Evolutionary conservation across 2,113 vertebrate genomes (phyloP).

Genomic region (Aspiorhynchus laticeps): DNA sequence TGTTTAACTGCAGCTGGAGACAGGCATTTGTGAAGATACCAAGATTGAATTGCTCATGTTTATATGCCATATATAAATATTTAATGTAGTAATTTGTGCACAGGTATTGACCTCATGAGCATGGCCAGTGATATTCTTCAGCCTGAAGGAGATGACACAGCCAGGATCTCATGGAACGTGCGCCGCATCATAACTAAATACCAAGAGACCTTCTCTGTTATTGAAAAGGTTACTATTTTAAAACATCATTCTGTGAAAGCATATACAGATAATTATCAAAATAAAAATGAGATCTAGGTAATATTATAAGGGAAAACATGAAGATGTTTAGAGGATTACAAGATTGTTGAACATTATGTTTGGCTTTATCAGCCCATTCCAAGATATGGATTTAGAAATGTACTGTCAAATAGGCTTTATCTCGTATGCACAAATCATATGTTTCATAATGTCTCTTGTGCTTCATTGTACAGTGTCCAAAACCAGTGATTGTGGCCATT

Average conservation of each 20-base stretch:
- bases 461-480: constrained; percentile 79
- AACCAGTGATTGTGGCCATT: constrained; percentile 84
- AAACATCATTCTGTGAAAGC: neutral
- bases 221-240: constrained; percentile 80
- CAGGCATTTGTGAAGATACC: no score
- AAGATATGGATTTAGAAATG: no score
- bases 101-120: constrained; percentile 85
- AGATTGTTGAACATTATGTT: neutral
- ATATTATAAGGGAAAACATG: neutral
- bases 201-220: constrained; percentile 85
- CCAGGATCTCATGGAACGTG: constrained; percentile 81
- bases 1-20: no score
- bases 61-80: no score
- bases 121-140: constrained; percentile 74
- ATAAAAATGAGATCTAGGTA: neutral
- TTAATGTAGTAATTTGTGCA: neutral
- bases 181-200: constrained; percentile 67
- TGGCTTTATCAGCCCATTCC: neutral
- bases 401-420: neutral
- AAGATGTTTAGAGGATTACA: neutral
- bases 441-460: neutral
- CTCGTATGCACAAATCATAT: neutral
- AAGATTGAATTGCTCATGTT: no score
- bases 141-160: constrained; percentile 74
- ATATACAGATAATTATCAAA: neutral